Evolutionary conservation across 2,888 invertebrate species (phyloP), one percentile per base, ranked within the genome.

Genomic region (Schizotus pectinicornis): DNA sequence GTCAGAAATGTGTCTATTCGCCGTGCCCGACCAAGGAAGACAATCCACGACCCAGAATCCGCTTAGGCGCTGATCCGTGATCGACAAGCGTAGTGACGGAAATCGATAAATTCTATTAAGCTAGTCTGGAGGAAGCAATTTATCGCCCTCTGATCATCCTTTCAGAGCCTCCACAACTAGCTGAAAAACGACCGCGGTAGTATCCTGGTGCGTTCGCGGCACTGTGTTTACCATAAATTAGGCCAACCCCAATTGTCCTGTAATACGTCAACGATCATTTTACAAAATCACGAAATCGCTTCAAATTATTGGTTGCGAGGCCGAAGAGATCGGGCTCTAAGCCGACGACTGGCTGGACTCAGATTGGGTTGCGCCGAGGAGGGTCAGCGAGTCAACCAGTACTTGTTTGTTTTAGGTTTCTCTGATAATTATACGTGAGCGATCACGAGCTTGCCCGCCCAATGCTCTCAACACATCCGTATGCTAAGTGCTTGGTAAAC

Each of bases 361-460:
- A 72, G 62, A 67, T 71, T 69, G 62, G 68, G 65, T 56, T 67
- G 69, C 67, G 64, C 45, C 61, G 62, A 62, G 68, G 63, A 70
- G 74, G 76, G 76, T 76, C 76, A 76, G 63, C 75, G 69, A 76
- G 76, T 77, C 76, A 77, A 76, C 75, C 72, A 77, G 76, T 70
- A 73, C 77, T 77, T 78, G 78, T 78, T 78, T 78, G 77, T 78
- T 78, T 78, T 77, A 75, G 73, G 76, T 76, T 77, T 74, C 74
- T 75, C 68, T 69, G 76, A 77, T 78, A 78, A 78, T 78, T 78
- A 78, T 76, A 78, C 72, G 74, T 77, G 75, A 75, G 76, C 71
- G 77, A 77, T 77, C 77, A 78, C 78, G 78, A 78, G 73, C 68
- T 73, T 64, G 70, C 73, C 75, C 76, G 76, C 75, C 76, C 76